Conservation (phyloP, 2,888 invertebrate species). For the Epistrophe eligans region DNA sequence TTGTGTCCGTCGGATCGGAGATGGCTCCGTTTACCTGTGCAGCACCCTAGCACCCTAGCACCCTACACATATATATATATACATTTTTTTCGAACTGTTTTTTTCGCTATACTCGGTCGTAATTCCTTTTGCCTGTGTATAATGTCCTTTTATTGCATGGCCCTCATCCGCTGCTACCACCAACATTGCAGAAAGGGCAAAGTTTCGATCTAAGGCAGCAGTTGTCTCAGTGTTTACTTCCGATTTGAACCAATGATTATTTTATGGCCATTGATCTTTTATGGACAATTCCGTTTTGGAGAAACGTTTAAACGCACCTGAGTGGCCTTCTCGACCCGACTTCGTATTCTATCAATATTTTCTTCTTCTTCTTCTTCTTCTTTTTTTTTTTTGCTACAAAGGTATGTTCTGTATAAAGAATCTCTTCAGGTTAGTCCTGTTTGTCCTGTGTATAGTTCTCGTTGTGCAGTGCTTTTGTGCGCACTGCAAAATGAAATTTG, state of each 20-base stretch:
- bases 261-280: slow-evolving; percentile 78
- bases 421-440: slow-evolving; percentile 37
- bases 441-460: slow-evolving; percentile 8
- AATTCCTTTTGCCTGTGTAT: slow-evolving; percentile 70
- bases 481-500: slow-evolving; percentile 71
- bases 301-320: slow-evolving; percentile 76
- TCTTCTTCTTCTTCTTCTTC: background rate
- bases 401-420: slow-evolving; percentile 17
- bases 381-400: slow-evolving; percentile 14
- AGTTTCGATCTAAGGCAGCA: slow-evolving; percentile 71
- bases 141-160: slow-evolving; percentile 75
- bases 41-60: background rate
- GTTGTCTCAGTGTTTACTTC: slow-evolving; percentile 77
- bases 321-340: slow-evolving; percentile 60
- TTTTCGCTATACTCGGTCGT: slow-evolving; percentile 35
- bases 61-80: background rate
- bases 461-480: slow-evolving; percentile 71
- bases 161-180: slow-evolving; percentile 52
- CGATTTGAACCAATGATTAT: slow-evolving; percentile 76
- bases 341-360: slow-evolving; percentile 42
- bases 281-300: slow-evolving; percentile 76
- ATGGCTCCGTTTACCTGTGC: slow-evolving; percentile 58
- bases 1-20: slow-evolving; percentile 46
- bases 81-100: slow-evolving; percentile 7
- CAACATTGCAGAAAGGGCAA: slow-evolving; percentile 46